Evolutionary conservation across 92 coral and sea anemone species (phyloP).

Genomic region (Epizoanthus illoricatus): DNA sequence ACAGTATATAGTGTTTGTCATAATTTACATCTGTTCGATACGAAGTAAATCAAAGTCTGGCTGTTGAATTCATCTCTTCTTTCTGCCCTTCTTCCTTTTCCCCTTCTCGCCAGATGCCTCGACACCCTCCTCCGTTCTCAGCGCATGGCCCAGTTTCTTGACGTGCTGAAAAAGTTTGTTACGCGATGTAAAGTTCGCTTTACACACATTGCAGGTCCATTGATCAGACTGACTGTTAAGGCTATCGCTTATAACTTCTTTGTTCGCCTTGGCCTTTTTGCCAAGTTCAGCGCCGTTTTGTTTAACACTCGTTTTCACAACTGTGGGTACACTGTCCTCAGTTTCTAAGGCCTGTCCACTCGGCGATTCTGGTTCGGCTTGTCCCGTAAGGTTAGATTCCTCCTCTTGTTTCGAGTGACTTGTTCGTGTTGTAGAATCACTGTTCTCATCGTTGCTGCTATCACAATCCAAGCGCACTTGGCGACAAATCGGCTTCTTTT

Average conservation of each 20-base stretch:
- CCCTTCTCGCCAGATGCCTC: constrained; percentile 43
- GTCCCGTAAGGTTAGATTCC: neutral
- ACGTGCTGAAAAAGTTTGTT: constrained; percentile 95
- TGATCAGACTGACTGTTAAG: constrained; percentile 12
- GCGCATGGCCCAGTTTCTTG: constrained; percentile 90
- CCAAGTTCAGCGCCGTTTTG: constrained; percentile 13
- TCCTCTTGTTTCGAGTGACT: neutral
- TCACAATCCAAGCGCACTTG: constrained; percentile 9
- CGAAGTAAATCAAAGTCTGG: neutral
- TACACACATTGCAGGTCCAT: constrained; percentile 82
- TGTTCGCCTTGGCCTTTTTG: constrained; percentile 24
- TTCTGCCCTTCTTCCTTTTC: constrained; percentile 71
- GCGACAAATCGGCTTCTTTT: constrained; percentile 11
- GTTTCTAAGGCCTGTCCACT: neutral
- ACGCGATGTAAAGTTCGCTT: constrained; percentile 70
- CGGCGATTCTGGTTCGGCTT: neutral
- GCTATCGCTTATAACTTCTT: neutral
- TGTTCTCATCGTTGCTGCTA: neutral
- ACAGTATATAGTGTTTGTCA: neutral
- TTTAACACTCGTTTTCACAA: neutral
- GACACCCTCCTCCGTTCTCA: constrained; percentile 50
- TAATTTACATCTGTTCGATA: neutral
- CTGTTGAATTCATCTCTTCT: constrained; percentile 30
- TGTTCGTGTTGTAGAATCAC: neutral
- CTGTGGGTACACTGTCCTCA: neutral